These are phyloP conservation scores for Engystomops pustulosus DNA, from an alignment of 2,113 vertebrate genomes.

Conservation along the genomic window DNA sequence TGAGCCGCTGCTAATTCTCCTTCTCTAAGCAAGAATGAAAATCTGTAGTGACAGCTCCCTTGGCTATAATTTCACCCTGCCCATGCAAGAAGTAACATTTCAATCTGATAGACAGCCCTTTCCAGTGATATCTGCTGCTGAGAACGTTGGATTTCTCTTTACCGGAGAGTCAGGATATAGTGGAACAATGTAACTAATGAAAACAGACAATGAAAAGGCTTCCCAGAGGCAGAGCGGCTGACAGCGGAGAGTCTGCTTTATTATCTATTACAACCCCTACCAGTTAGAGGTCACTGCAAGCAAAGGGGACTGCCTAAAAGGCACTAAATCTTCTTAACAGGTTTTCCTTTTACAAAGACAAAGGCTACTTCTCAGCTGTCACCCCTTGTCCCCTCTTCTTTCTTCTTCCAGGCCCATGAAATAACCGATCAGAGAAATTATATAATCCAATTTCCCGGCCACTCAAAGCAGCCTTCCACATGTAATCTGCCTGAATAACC, in stretches of 20 bases:
- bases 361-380: slow-evolving; percentile 57
- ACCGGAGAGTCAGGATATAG: slow-evolving; percentile 62
- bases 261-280: slow-evolving; percentile 67
- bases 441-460: slow-evolving; percentile 52
- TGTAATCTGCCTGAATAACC: slow-evolving; percentile 24
- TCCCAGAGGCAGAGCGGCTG: slow-evolving; percentile 62
- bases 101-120: slow-evolving; percentile 48
- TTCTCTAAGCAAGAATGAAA: slow-evolving; percentile 34
- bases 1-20: slow-evolving; percentile 2
- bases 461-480: slow-evolving; percentile 44
- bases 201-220: slow-evolving; percentile 66
- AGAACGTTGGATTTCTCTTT: slow-evolving; percentile 55
- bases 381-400: slow-evolving; percentile 35
- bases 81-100: slow-evolving; percentile 57
- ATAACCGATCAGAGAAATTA: slow-evolving; percentile 28
- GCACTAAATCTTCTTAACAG: slow-evolving; percentile 63
- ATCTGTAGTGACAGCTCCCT: slow-evolving; percentile 52
- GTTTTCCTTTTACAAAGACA: slow-evolving; percentile 55
- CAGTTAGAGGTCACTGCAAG: slow-evolving; percentile 67
- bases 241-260: slow-evolving; percentile 64
- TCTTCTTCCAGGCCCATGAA: slow-evolving; percentile 42
- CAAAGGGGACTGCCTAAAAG: slow-evolving; percentile 64
- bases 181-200: slow-evolving; percentile 65
- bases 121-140: slow-evolving; percentile 57
- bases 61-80: slow-evolving; percentile 46